phyloP scores from a whole-genome alignment of 2,797 vertebrate species.

The Bovichtus variegatus region DNA sequence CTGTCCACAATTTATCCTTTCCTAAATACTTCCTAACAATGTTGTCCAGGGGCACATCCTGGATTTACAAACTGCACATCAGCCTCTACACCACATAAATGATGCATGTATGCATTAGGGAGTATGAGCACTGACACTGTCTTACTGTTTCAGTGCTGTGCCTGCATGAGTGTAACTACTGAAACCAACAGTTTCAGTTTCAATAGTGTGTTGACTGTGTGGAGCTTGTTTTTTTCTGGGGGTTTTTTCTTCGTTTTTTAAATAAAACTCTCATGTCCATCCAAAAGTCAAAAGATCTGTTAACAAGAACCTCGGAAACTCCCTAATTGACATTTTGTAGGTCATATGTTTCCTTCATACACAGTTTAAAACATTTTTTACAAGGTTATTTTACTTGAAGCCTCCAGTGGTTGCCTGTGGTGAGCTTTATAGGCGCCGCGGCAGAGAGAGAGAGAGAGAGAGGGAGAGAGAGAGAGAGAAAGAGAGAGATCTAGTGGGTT shows the following conservation, averaged over 20 bases:
- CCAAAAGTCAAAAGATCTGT: not conserved
- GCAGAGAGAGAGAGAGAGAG: no score
- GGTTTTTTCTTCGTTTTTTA: no score
- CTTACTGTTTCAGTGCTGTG: not conserved
- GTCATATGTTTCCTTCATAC: not conserved
- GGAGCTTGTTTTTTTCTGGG: no score
- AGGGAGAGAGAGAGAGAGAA: no score
- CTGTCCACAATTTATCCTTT: no score
- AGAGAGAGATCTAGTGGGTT: no score
- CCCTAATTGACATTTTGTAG: not conserved
- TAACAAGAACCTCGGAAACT: not conserved
- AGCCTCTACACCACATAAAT: not conserved
- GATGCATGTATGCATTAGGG: not conserved
- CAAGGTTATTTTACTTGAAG: not conserved
- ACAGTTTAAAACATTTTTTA: not conserved
- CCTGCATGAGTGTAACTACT: not conserved
- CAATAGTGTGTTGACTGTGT: not conserved
- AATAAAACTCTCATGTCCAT: no score
- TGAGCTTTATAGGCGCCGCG: not conserved
- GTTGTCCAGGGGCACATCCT: not conserved
- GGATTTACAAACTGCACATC: not conserved
- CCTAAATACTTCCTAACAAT: not conserved
- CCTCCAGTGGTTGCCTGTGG: not conserved
- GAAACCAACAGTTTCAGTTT: not conserved
- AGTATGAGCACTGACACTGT: conserved; percentile 8